Base-by-base conservation (phyloP, 1,140 invertebrate genomes). In the Hyphantria cunea region DNA sequence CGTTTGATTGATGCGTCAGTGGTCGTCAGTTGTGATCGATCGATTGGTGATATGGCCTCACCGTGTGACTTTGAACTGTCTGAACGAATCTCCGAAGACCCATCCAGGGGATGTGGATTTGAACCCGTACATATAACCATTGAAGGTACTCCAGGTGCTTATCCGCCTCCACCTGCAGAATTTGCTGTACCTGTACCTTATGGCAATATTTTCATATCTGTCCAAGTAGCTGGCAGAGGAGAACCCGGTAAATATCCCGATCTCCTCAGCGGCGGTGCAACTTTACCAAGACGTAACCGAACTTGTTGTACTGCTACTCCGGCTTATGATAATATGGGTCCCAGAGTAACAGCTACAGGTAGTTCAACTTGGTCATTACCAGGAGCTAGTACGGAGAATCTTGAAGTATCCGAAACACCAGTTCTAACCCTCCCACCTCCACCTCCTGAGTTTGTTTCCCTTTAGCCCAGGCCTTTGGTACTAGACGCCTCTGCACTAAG, bases 291-390 rank as follows among this genome's bases (percentile, higher is more conserved):
- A 34, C 70, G 84, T 66, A 85, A 69, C 56, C 72, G 82, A 68
- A 87, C 86, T 8, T 89, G 85, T 49, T 90, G 86, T 55, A 68
- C 68, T 25, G 83, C 88, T 5, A 82, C 88, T 6, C 93, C 94
- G 12, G 93, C 94, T 33, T 97, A 97, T 83, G 97, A 98, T 84
- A 97, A 97, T 79, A 96, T 98, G 94, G 97, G 97, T 0, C 95
- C 96, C 25, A 92, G 96, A 71, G 95, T 97, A 9, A 97, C 96
- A 6, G 96, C 96, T 0, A 96, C 95, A 67, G 96, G 96, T 32
- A 94, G 93, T 74, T 97, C 96, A 9, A 96, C 94, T 0, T 93
- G 96, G 66, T 96, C 96, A 11, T 84, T 97, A 63, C 95, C 95
- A 32, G 95, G 95, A 73, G 92, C 92, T 0, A 86, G 73, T 62